Evolutionary conservation across 2,113 vertebrate species (phyloP), one percentile per base, ranked within the genome.

Genomic region (Gopherus flavomarginatus): DNA sequence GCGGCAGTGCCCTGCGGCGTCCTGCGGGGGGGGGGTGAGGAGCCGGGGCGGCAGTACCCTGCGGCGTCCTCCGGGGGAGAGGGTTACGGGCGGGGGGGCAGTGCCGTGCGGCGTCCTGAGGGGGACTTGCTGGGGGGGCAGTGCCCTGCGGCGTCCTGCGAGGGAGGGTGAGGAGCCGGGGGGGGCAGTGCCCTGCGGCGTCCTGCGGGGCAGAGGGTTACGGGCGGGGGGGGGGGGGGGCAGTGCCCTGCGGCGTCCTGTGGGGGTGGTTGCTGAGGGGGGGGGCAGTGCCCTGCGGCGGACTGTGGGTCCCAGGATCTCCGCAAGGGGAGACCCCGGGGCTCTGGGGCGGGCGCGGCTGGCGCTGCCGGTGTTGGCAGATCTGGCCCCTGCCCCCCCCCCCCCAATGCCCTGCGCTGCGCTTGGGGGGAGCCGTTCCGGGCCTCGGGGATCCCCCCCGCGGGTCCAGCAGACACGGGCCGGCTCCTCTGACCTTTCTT

Each of bases 361-460:
- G 75, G 75, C 75, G 24, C 54, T 24, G 54, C 54, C 4, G 54
- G 54, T 56, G 52, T 53, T 53, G 17, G 57, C 42, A 47, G 24
- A 17, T n/a, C 21, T 13, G 24, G 2, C 44, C 44, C 42, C 42
- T 47, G 5, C 77, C 77, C 77, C 31, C 44, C 44, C 26, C 44
- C 47, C 14, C 26, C 1, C 13, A 50, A 10, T 11, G 24, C 22
- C 26, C 11, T 13, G 5, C 27, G 16, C 8, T 0, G 75, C n/a
- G 29, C 42, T 49, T 5, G 19, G 3, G 3, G 57, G 57, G 26
- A 82, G 59, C 82, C 0, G 27, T 26, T 26, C 50, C 42, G 6
- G 52, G 17, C 5, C 17, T 50, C 52, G 52, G 52, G 17, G 52
- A 53, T 2, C 17, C 52, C 52, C 52, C 50, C 14, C 50, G 11